Conservation (phyloP, 1,140 invertebrate genomes). For the Bombus superbus region DNA sequence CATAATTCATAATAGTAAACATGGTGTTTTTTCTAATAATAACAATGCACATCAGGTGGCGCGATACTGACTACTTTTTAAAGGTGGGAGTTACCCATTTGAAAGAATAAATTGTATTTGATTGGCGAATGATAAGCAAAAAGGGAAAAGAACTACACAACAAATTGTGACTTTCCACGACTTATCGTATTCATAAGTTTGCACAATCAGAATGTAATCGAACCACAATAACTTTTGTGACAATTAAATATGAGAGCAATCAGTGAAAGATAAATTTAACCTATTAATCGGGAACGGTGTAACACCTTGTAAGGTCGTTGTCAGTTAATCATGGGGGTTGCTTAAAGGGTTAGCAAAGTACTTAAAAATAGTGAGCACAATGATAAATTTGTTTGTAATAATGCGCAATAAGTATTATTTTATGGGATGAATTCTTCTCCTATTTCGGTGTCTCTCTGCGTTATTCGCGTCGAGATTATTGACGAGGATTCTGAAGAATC, state of each 20-base stretch:
- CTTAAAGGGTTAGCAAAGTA: conserved; percentile 19
- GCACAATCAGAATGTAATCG: not conserved
- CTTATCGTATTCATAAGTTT: not conserved
- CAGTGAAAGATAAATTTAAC: conserved; percentile 20
- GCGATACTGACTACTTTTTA: not conserved
- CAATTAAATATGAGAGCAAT: not conserved
- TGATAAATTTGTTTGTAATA: conserved; percentile 55
- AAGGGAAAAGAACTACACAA: not conserved
- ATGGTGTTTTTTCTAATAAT: not conserved
- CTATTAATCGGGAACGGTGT: not conserved
- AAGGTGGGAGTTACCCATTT: conserved; percentile 3
- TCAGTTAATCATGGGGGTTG: conserved; percentile 24
- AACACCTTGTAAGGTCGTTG: conserved; percentile 10
- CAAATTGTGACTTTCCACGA: not conserved
- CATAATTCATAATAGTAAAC: not conserved
- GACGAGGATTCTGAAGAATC: conserved; percentile 75
- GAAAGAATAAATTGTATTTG: not conserved
- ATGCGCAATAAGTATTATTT: conserved; percentile 61
- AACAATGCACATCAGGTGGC: conserved; percentile 4
- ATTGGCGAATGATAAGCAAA: not conserved
- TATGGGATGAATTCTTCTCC: conserved; percentile 79
- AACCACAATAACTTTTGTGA: not conserved
- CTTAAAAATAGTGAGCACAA: conserved; percentile 35
- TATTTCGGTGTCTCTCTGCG: conserved; percentile 84
- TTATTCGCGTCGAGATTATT: conserved; percentile 84